Evolutionary conservation across 2,797 vertebrate genomes (phyloP), one percentile per base, ranked within the genome.

Genomic region (Emys orbicularis): DNA sequence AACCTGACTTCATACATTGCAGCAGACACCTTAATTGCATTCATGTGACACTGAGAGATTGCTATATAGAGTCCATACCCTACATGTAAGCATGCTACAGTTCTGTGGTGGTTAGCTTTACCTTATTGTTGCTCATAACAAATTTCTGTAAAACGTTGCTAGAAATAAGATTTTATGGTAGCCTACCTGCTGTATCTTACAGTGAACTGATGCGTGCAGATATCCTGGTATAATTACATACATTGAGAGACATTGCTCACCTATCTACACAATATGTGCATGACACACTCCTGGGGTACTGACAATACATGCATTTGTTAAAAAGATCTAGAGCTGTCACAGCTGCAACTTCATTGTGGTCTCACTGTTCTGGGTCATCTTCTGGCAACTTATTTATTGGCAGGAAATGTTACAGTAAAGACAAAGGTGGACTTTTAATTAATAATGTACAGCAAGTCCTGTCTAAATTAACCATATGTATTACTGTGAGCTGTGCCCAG

Each of bases 71-170:
- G 53, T 47, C 65, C 87, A 82, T 80, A 83, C 91, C 92, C 54
- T 29, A 1, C 54, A 3, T 12, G 25, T 0, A 90, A 84, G 92
- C 94, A 49, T 61, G 56, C 86, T 81, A 4, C 4, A 16, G 59
- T 83, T 95, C 93, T 95, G 88, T 92, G 89, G 92, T 90, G 92
- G 89, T 93, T 95, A 88, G 76, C 94, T 97, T 91, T 95, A 89
- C 91, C 96, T 96, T 92, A 89, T 49, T 94, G 95, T 96, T 96
- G 84, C 56, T 47, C 79, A 53, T 91, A 92, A 74, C 10, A 88
- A 90, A 93, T 83, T 56, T 84, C 84, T 34, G 49, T 92, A 90
- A 94, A 90, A 68, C 41, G 9, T 90, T 94, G 84, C 86, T 93
- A 72, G 37, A 72, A 72, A 41, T 23, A 74, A 41, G 81, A 59